A percentile compares a stretch with the other conserved stretches of the same genome.
Evolutionary conservation across 2,888 invertebrate genomes (phyloP).

Genomic region (Acrobasis suavella): DNA sequence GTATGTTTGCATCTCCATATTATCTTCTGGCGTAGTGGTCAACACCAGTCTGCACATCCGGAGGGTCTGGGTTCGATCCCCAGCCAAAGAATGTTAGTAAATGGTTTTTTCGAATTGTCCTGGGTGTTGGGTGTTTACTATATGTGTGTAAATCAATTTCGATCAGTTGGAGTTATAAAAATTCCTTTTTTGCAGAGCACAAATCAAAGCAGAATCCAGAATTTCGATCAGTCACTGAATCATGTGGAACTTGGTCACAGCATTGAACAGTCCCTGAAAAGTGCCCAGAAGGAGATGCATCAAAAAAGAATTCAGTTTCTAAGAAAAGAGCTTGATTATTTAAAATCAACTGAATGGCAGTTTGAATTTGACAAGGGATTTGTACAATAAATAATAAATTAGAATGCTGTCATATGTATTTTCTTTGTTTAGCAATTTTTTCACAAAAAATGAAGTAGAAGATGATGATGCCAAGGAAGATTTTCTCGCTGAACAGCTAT

Average conservation of each 20-base stretch:
- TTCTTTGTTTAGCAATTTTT: slow-evolving; percentile 63
- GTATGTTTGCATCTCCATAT: slow-evolving; percentile 39
- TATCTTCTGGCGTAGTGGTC: not conserved
- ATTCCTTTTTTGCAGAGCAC: slow-evolving; percentile 61
- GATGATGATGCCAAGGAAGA: slow-evolving; percentile 52
- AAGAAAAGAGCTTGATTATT: slow-evolving; percentile 88
- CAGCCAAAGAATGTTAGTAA: no score
- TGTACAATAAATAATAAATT: slow-evolving; percentile 65
- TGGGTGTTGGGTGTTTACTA: no score
- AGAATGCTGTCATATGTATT: slow-evolving; percentile 74
- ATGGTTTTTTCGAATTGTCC: no score
- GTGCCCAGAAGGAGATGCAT: slow-evolving; percentile 85
- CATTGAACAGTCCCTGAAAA: slow-evolving; percentile 80
- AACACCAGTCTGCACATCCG: not conserved
- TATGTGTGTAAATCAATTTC: no score
- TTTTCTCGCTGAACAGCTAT: slow-evolving; percentile 65
- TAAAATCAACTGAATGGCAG: slow-evolving; percentile 92
- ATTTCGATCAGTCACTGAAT: slow-evolving; percentile 73
- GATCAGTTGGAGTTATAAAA: no score
- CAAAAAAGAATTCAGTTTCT: slow-evolving; percentile 86
- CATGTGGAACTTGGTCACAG: slow-evolving; percentile 80
- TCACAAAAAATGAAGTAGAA: slow-evolving; percentile 40
- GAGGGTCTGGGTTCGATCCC: no score
- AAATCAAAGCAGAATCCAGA: slow-evolving; percentile 57
- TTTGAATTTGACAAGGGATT: slow-evolving; percentile 88